Evolutionary conservation across 1,140 invertebrate genomes (phyloP).

Genomic region (Reticulitermes speratus): DNA sequence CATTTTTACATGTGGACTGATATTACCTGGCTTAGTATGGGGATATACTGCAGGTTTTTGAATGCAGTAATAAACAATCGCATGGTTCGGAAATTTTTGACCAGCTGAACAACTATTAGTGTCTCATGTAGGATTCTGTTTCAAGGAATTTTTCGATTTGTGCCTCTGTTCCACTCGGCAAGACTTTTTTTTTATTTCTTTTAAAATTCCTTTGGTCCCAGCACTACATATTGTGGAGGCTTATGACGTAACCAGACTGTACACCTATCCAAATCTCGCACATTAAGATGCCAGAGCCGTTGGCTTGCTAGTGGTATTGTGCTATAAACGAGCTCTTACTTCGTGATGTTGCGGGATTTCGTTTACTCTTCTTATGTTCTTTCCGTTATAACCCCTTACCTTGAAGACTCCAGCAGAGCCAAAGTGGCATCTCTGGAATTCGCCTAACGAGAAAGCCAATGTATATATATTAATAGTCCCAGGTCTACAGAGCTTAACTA

Average conservation of each 20-base stretch:
- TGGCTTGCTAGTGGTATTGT: not conserved
- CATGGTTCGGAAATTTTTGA: too few species aligned
- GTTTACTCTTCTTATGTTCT: not conserved
- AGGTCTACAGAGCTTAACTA: not conserved
- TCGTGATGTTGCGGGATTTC: not conserved
- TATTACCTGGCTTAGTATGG: too few species aligned
- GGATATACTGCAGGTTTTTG: too few species aligned
- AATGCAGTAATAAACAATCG: too few species aligned
- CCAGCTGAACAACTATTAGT: too few species aligned
- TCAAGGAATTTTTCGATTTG: too few species aligned
- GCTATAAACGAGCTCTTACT: conserved; percentile 10
- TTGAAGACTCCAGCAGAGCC: conserved; percentile 13
- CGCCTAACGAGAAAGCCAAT: not conserved
- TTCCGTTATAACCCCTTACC: not conserved
- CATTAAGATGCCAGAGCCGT: not conserved
- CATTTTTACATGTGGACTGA: too few species aligned
- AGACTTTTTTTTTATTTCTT: too few species aligned
- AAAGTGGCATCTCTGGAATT: not conserved
- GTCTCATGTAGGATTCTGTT: too few species aligned
- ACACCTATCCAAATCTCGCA: not conserved
- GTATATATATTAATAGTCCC: not conserved
- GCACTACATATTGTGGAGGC: too few species aligned
- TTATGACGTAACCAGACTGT: not conserved
- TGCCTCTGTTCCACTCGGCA: too few species aligned
- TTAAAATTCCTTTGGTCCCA: too few species aligned